phyloP scores from a whole-genome alignment of 2,797 vertebrate genomes.

The Sarcophilus harrisii region DNA sequence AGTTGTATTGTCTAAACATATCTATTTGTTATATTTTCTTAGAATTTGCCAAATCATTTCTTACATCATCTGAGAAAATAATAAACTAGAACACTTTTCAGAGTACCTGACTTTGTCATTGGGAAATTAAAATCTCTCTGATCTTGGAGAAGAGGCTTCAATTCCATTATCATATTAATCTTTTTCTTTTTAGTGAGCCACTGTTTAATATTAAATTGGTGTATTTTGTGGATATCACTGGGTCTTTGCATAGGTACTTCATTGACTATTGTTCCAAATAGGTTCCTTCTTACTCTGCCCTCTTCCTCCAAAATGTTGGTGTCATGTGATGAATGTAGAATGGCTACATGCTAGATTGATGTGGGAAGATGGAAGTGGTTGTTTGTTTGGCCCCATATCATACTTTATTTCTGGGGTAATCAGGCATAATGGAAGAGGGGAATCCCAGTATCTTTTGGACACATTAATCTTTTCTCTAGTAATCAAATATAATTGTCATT shows the following conservation, averaged over 20 bases:
- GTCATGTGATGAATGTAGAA: not conserved
- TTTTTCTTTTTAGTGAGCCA: conserved; percentile 16
- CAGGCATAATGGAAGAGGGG: not conserved
- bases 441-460: not conserved
- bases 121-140: not conserved
- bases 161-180: not conserved
- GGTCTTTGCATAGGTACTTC: not conserved
- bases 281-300: conserved; percentile 29
- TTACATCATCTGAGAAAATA: not conserved
- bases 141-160: conserved; percentile 11
- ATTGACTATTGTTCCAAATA: not conserved
- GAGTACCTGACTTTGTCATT: not conserved
- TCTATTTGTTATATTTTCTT: not conserved
- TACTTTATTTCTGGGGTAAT: not conserved
- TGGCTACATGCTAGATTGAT: not conserved
- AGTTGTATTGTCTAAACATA: not conserved
- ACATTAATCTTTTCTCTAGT: not conserved
- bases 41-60: not conserved
- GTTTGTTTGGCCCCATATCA: not conserved
- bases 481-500: not conserved
- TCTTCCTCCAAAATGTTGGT: not conserved
- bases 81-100: not conserved
- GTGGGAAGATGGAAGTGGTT: not conserved
- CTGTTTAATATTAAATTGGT: not conserved
- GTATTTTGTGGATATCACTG: not conserved